Percentiles rank a stretch among this genome's conserved stretches.
Evolutionary conservation across 2,888 invertebrate genomes (phyloP).

Genomic region (Napeogenes inachia): DNA sequence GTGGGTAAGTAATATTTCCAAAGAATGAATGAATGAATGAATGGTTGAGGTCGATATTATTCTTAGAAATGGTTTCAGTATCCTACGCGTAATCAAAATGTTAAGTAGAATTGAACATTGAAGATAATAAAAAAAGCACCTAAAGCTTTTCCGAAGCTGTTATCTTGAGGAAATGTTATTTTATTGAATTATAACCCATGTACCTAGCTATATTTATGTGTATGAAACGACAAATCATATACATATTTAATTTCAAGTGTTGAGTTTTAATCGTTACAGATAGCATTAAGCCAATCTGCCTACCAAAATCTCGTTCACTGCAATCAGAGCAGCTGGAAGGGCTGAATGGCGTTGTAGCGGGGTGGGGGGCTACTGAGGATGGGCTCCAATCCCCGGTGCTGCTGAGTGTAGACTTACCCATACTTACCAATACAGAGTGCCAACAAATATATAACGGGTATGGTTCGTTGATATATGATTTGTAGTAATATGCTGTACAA

Average conservation of each 20-base stretch:
- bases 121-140: too few species aligned
- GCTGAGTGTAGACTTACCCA: slow-evolving; percentile 58
- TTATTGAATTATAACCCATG: too few species aligned
- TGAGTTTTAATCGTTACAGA: slow-evolving; percentile 39
- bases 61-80: too few species aligned
- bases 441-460: slow-evolving; percentile 48
- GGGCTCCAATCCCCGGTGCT: slow-evolving; percentile 63
- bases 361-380: slow-evolving; percentile 77
- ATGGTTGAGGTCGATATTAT: too few species aligned
- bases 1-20: slow-evolving; percentile 40
- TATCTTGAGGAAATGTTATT: too few species aligned
- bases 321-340: slow-evolving; percentile 45
- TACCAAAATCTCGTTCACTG: slow-evolving; percentile 57
- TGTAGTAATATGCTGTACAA: neutral
- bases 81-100: too few species aligned
- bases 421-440: slow-evolving; percentile 48
- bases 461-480: slow-evolving; percentile 9
- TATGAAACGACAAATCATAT: too few species aligned
- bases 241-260: too few species aligned
- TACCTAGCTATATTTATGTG: neutral
- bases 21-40: too few species aligned
- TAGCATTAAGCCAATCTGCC: slow-evolving; percentile 69
- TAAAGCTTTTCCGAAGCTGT: too few species aligned
- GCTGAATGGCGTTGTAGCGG: slow-evolving; percentile 61
- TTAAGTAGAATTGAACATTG: too few species aligned